These are phyloP conservation scores for Sesia bembeciformis DNA, from an alignment of 2,888 invertebrate genomes.

Conservation along the genomic window DNA sequence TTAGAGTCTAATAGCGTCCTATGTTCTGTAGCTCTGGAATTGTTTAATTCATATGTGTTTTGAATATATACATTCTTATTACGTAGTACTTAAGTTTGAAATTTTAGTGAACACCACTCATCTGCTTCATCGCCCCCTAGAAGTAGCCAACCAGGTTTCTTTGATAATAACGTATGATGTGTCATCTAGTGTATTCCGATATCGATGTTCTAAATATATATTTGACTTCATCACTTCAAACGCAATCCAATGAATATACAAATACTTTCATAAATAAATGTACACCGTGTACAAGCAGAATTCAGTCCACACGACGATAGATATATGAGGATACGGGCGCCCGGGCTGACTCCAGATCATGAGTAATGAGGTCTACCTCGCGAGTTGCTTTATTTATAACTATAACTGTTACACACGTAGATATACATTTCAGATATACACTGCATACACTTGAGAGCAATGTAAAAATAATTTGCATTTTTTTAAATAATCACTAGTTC, in stretches of 20 bases:
- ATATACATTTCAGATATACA: constrained; percentile 24
- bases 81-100: too few species aligned
- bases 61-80: too few species aligned
- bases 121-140: too few species aligned
- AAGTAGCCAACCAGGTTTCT: too few species aligned
- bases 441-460: constrained; percentile 24
- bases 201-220: not conserved
- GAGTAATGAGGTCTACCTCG: constrained; percentile 36
- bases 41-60: too few species aligned
- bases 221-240: constrained; percentile 5
- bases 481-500: too few species aligned
- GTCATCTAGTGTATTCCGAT: too few species aligned
- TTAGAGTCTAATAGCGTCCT: too few species aligned
- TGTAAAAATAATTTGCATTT: not conserved
- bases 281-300: constrained; percentile 17
- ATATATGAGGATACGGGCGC: constrained; percentile 29
- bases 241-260: constrained; percentile 14
- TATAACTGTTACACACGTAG: constrained; percentile 55
- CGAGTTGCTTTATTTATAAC: constrained; percentile 45
- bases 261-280: constrained; percentile 22
- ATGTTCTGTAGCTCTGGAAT: too few species aligned
- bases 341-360: constrained; percentile 9
- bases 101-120: too few species aligned
- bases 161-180: too few species aligned
- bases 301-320: constrained; percentile 9